These are phyloP conservation scores for Protonemura montana DNA, from an alignment of 2,888 invertebrate genomes.

Conservation along the genomic window DNA sequence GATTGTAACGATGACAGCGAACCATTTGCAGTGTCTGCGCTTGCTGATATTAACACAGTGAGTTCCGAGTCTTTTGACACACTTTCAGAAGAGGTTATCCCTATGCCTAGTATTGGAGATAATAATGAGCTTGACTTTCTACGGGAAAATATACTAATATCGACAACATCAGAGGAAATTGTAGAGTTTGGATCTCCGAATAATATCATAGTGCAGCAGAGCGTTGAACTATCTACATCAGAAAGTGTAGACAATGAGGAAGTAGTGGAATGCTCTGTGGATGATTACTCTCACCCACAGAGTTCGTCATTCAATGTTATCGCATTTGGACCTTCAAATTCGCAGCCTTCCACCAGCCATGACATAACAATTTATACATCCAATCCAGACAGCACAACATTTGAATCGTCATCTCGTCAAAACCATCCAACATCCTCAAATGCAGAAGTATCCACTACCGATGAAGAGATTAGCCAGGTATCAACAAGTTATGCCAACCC, in stretches of 20 bases:
- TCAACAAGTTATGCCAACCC: slow-evolving; percentile 28
- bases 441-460: slow-evolving; percentile 26
- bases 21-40: neutral
- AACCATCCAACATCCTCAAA: slow-evolving; percentile 3
- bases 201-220: slow-evolving; percentile 17
- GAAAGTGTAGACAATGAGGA: neutral
- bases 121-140: slow-evolving; percentile 37
- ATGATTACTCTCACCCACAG: neutral
- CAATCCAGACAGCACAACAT: slow-evolving; percentile 34
- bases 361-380: slow-evolving; percentile 17
- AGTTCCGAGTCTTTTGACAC: slow-evolving; percentile 32
- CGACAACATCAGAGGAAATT: slow-evolving; percentile 28
- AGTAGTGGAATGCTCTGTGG: neutral
- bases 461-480: slow-evolving; percentile 10
- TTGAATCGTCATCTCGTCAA: slow-evolving; percentile 33
- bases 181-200: slow-evolving; percentile 2
- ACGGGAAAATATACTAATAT: slow-evolving; percentile 27
- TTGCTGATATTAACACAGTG: slow-evolving; percentile 28
- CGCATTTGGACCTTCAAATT: neutral
- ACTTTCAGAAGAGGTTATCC: slow-evolving; percentile 24
- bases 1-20: slow-evolving; percentile 10
- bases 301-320: slow-evolving; percentile 7
- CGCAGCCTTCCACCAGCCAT: slow-evolving; percentile 29
- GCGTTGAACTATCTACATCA: slow-evolving; percentile 26
- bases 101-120: slow-evolving; percentile 23